These are phyloP conservation scores for Coregonus ussuriensis DNA, from an alignment of 2,797 vertebrate species.

Conservation along the genomic window DNA sequence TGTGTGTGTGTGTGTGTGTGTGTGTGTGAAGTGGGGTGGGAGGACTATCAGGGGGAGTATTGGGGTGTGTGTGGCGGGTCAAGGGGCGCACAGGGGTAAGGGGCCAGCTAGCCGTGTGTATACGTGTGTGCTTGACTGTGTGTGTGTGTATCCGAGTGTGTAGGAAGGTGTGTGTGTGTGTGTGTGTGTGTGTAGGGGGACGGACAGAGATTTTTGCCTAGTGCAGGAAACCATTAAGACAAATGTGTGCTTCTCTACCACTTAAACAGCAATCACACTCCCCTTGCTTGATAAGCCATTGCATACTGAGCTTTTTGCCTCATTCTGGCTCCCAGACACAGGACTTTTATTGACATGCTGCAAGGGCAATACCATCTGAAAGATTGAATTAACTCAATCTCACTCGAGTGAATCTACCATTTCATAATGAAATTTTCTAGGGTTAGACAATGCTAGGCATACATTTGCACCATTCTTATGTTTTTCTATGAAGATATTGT, in stretches of 20 bases:
- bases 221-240: slow-evolving; percentile 61
- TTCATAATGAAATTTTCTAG: neutral
- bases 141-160: no score
- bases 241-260: slow-evolving; percentile 45
- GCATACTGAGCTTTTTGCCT: slow-evolving; percentile 23
- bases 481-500: neutral
- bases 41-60: neutral
- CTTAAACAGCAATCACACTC: slow-evolving; percentile 26
- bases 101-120: slow-evolving; percentile 41
- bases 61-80: neutral
- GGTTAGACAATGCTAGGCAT: slow-evolving; percentile 12
- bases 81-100: slow-evolving; percentile 41
- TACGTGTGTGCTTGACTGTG: neutral
- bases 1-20: slow-evolving; percentile 5
- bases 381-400: neutral
- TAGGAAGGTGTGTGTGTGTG: neutral
- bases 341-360: neutral
- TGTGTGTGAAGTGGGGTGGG: neutral
- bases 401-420: neutral
- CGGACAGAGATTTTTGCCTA: slow-evolving; percentile 47
- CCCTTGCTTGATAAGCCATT: slow-evolving; percentile 44
- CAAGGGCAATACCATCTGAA: neutral
- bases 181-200: neutral
- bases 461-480: slow-evolving; percentile 7
- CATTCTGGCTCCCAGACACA: slow-evolving; percentile 10